Evolutionary conservation across 2,113 vertebrate genomes (phyloP).

Genomic region (Ctenomys sociabilis): DNA sequence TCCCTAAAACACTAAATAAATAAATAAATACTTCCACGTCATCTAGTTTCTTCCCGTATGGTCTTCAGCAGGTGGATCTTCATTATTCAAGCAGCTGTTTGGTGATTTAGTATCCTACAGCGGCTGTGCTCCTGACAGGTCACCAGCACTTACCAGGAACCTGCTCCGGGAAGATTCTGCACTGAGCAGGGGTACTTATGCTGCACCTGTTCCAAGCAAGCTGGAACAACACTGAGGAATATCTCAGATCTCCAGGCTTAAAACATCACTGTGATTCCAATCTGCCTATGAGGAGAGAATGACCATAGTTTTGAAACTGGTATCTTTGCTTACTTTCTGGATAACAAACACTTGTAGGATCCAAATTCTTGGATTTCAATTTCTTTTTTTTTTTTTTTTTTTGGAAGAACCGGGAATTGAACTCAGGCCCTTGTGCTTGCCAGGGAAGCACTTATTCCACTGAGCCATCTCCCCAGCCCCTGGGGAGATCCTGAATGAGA

Average conservation of each 20-base stretch:
- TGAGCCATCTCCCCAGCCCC: too few species aligned
- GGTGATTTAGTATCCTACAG: background rate
- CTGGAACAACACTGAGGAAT: background rate
- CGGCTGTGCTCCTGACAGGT: background rate
- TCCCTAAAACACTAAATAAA: too few species aligned
- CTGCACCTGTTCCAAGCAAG: background rate
- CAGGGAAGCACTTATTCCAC: too few species aligned
- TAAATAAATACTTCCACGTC: background rate
- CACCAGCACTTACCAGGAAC: background rate
- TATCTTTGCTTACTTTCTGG: background rate
- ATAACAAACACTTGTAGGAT: background rate
- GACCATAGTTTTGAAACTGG: background rate
- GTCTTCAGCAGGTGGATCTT: background rate
- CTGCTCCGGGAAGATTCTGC: accelerated
- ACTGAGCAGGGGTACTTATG: background rate
- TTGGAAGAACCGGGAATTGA: too few species aligned
- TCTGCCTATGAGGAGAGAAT: too few species aligned
- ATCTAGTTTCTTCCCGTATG: background rate
- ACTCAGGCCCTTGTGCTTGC: too few species aligned
- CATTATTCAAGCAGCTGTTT: background rate
- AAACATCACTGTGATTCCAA: accelerated
- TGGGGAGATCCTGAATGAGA: too few species aligned
- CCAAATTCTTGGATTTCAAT: background rate
- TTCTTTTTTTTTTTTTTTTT: too few species aligned
- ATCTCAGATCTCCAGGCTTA: background rate